Base-by-base conservation (phyloP, 2,113 vertebrate genomes). In the Xiphophorus maculatus region DNA sequence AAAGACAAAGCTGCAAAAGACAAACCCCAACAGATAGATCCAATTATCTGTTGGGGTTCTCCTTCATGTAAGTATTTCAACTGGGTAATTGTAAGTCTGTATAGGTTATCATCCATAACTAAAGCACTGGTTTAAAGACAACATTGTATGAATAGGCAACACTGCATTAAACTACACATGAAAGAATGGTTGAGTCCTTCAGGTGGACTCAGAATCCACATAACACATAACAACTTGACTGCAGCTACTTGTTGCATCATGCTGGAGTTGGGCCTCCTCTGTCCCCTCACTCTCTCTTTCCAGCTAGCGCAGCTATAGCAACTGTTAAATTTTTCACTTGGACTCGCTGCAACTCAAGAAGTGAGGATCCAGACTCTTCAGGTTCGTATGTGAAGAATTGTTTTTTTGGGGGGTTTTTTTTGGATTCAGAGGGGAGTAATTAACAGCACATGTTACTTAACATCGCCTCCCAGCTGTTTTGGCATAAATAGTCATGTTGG, bases 401-500 rank as follows among this genome's bases (percentile, higher is more conserved):
- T 35, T 35, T 35, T 35, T 35, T 35, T 11, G n/a, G n/a, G n/a
- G n/a, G n/a, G n/a, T 79, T 80, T 89, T 5, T 89, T 77, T 88
- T 42, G 61, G 79, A 64, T 84, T 91, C 87, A 89, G 82, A 33
- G 61, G 92, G 89, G 89, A 91, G 75, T 71, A 29, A 90, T 90
- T 82, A 91, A 80, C 64, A 88, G 79, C 89, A 91, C 91, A 91
- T 88, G 90, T 77, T 40, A 76, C 85, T 90, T 76, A 81, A 63
- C 40, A 37, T 78, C 74, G 65, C 87, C 84, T 83, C 82, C 77
- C 90, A 93, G 91, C 91, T 93, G 90, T 90, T 91, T 85, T 84
- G 63, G 81, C 84, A 87, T 77, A 89, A 89, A 90, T 82, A 87
- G 74, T 77, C 83, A 74, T 71, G 83, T 90, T 86, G 28, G 61